Evolutionary conservation across 2,888 invertebrate genomes (phyloP).

Genomic region (Graphium colonna): DNA sequence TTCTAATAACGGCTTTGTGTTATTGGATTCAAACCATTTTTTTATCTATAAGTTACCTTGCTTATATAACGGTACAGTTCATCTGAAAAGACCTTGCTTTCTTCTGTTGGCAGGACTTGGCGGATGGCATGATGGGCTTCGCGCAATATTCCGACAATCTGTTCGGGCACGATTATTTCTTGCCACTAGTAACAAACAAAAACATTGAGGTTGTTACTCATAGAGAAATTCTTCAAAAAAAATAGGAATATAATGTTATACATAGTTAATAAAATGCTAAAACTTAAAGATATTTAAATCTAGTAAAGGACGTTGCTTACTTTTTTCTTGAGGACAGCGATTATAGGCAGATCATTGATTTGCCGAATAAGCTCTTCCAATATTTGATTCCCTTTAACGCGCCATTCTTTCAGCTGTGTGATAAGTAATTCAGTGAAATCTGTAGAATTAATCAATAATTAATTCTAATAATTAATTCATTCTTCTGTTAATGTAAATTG

Average conservation of each 20-base stretch:
- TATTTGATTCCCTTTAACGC: slow-evolving; percentile 47
- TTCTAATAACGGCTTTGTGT: too few relatives aligned
- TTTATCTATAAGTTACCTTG: slow-evolving; percentile 78
- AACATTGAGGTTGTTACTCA: too few relatives aligned
- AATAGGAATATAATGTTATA: too few relatives aligned
- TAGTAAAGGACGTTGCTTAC: slow-evolving; percentile 37
- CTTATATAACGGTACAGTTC: slow-evolving; percentile 81
- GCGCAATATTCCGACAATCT: slow-evolving; percentile 71
- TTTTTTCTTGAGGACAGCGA: slow-evolving; percentile 59
- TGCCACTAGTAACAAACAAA: slow-evolving; percentile 42
- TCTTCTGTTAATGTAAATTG: too few relatives aligned
- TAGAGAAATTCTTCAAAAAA: too few relatives aligned
- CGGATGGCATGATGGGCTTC: slow-evolving; percentile 79
- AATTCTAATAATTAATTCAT: too few relatives aligned
- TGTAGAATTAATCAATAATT: slow-evolving; percentile 28
- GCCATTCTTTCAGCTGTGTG: slow-evolving; percentile 63
- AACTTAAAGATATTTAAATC: neutral
- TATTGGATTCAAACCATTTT: too few relatives aligned
- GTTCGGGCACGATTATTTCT: slow-evolving; percentile 79
- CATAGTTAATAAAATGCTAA: neutral
- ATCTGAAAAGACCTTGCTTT: slow-evolving; percentile 81
- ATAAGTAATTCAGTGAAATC: slow-evolving; percentile 68
- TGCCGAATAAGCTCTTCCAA: slow-evolving; percentile 51
- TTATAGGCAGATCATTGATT: slow-evolving; percentile 63
- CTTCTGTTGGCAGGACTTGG: slow-evolving; percentile 81